A percentile compares a stretch with the other conserved stretches of the same genome.
Evolutionary conservation across 2,113 vertebrate species (phyloP).

Genomic region (Cebidichthys violaceus): DNA sequence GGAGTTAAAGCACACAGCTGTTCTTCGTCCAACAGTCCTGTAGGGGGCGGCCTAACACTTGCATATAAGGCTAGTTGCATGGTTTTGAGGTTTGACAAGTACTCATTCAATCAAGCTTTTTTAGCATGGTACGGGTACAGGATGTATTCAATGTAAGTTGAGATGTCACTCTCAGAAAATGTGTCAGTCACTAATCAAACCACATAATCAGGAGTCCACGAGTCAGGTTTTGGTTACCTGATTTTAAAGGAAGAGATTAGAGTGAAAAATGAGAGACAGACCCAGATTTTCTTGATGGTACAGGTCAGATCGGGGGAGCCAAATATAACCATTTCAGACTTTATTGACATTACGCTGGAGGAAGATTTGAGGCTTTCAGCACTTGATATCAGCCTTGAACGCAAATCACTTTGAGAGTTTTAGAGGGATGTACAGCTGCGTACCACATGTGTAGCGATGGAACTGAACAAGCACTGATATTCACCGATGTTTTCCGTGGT

Average conservation of each 20-base stretch:
- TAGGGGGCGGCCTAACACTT: slow-evolving; percentile 65
- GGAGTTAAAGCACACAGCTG: neutral
- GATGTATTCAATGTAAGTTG: neutral
- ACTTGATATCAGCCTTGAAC: slow-evolving; percentile 11
- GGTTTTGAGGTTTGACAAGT: slow-evolving; percentile 13
- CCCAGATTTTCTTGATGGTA: neutral
- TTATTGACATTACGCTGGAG: neutral
- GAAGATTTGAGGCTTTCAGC: slow-evolving; percentile 3
- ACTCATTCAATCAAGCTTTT: slow-evolving; percentile 21
- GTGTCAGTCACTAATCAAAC: slow-evolving; percentile 6
- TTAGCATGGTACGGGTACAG: slow-evolving; percentile 14
- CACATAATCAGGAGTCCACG: neutral
- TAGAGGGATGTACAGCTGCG: slow-evolving; percentile 8
- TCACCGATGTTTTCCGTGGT: neutral
- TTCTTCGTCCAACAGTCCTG: slow-evolving; percentile 38
- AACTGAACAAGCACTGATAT: neutral
- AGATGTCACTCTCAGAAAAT: neutral
- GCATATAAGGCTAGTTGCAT: neutral
- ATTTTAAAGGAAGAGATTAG: neutral
- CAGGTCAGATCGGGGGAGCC: neutral
- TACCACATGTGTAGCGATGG: neutral
- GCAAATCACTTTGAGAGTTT: neutral
- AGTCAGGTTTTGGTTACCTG: neutral
- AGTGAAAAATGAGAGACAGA: neutral
- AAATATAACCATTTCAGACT: neutral